phyloP scores from a whole-genome alignment of 2,888 invertebrate genomes.

The Eupithecia subfuscata region DNA sequence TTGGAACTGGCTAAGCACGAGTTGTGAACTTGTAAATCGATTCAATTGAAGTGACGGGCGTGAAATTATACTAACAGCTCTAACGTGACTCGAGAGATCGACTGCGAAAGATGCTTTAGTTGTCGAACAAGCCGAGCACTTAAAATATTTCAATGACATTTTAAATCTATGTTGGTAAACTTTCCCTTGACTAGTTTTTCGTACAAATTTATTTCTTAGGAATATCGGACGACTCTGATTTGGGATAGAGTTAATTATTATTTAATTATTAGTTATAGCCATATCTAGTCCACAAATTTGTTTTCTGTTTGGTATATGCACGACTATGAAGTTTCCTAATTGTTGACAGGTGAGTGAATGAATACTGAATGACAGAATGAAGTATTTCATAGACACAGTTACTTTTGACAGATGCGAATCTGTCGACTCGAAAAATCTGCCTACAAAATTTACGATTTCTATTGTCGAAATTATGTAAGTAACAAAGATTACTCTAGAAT shows the following conservation, averaged over 20 bases:
- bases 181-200: background rate
- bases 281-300: too few relatives aligned
- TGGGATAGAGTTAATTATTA: background rate
- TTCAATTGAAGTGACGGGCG: slow-evolving; percentile 55
- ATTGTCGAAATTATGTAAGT: too few relatives aligned
- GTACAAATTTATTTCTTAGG: background rate
- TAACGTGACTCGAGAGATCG: slow-evolving; percentile 43
- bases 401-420: too few relatives aligned
- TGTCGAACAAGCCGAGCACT: background rate
- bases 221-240: background rate
- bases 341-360: too few relatives aligned
- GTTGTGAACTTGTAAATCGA: slow-evolving; percentile 38
- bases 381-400: too few relatives aligned
- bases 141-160: slow-evolving; percentile 6
- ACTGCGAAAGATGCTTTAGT: background rate
- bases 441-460: too few relatives aligned
- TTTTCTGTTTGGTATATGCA: too few relatives aligned
- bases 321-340: too few relatives aligned
- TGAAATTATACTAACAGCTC: slow-evolving; percentile 42
- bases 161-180: background rate
- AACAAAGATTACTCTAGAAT: too few relatives aligned
- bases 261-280: too few relatives aligned
- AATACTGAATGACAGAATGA: too few relatives aligned
- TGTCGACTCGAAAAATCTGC: too few relatives aligned
- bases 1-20: slow-evolving; percentile 51